Evolutionary conservation across 1,140 invertebrate genomes (phyloP), one percentile per base, ranked within the genome.

Genomic region (Drosophila ficusphila): DNA sequence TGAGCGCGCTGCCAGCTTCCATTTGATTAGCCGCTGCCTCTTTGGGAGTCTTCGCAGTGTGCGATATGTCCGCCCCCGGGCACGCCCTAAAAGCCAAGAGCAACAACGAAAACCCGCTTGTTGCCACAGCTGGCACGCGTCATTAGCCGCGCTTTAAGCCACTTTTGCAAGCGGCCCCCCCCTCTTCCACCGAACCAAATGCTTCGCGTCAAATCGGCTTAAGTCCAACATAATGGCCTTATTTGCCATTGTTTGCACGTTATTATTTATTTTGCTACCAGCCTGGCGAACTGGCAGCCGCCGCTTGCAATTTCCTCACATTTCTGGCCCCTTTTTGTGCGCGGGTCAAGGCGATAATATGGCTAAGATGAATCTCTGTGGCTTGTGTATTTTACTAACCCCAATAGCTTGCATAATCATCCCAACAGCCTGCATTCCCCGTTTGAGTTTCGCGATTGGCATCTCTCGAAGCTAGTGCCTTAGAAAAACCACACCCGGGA

Each of bases 161-260:
- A 76, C 62, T 86, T 88, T 86, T 86, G 82, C 76, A 88, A 86
- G 69, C 27, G 52, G 38, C 53, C 44, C 31, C 48, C 44, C 23
- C 16, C 42, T 18, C 18, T 18, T 12, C 21, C 29, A n/a, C 19
- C 31, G 39, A 5, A 5, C 19, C 11, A 11, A 14, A 5, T 9
- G 34, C 64, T 39, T 44, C 57, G 65, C 68, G 69, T 78, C 77
- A 88, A 86, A 86, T 82, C 83, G 49, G 77, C 82, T 88, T 86
- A 89, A 86, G 38, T 82, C 64, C 56, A 65, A 70, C 81, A 77
- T 86, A 86, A 86, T 86, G 69, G 86, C 82, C 82, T 88, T 89
- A 86, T 86, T 88, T 78, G 76, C 77, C 73, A 88, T 79, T 77
- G 82, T 88, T 65, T 86, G 82, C 73, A 88, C 69, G 82, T 86